phyloP scores from a whole-genome alignment of 2,797 vertebrate genomes.

The Geotrypetes seraphini region DNA sequence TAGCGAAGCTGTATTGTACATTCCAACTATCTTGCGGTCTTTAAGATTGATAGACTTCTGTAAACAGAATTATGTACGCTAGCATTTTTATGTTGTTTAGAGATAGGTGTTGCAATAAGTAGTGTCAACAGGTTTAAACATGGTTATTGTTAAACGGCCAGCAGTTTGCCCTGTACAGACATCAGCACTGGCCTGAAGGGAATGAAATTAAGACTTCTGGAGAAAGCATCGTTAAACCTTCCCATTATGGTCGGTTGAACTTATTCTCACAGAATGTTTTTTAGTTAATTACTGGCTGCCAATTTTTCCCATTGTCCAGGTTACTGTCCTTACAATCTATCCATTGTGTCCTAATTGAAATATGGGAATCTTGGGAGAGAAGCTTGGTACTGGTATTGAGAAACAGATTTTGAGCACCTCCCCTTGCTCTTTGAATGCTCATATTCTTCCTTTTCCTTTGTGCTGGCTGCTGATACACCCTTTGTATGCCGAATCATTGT shows the following conservation, averaged over 20 bases:
- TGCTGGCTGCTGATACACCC: constrained; percentile 43
- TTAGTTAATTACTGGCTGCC: constrained; percentile 47
- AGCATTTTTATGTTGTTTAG: no score
- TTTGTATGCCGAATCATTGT: constrained; percentile 49
- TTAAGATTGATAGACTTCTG: no score
- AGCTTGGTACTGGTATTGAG: constrained; percentile 42
- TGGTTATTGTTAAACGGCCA: no score
- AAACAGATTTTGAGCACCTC: constrained; percentile 56
- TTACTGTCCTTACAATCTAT: constrained; percentile 44
- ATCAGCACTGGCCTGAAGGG: neutral
- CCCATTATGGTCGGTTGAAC: constrained; percentile 36
- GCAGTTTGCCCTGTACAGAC: no score
- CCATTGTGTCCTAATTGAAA: constrained; percentile 45
- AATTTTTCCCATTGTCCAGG: constrained; percentile 37
- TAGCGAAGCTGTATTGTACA: no score
- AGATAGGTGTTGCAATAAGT: no score
- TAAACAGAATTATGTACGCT: no score
- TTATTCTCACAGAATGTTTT: constrained; percentile 37
- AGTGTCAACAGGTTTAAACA: no score
- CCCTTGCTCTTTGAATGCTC: constrained; percentile 46
- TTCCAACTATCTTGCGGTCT: no score
- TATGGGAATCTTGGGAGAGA: constrained; percentile 60
- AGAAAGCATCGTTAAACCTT: constrained; percentile 36
- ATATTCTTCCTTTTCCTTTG: constrained; percentile 60
- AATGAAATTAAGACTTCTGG: constrained; percentile 23